Base-by-base conservation (phyloP, 1,140 invertebrate species). In the Bradysia coprophila region DNA sequence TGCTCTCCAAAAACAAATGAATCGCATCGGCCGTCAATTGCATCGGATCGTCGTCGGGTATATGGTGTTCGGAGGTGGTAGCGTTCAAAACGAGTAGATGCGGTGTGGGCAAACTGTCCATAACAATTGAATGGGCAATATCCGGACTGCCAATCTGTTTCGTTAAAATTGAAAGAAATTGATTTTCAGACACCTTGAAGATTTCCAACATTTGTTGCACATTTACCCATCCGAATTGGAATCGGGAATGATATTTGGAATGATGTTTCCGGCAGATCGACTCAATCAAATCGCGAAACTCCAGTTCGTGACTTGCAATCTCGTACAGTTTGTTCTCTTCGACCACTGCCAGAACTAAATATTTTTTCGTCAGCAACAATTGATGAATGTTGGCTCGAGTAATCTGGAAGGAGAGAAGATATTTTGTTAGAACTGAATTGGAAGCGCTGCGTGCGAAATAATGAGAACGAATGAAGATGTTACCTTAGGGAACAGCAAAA, bases 211-310 rank as follows among this genome's bases (percentile, higher is more conserved):
- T n/a, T n/a, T n/a, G n/a, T n/a, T n/a, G n/a, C n/a, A n/a, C n/a
- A n/a, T n/a, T 51, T 32, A 59, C 57, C 89, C 89, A 95, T 21
- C 89, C 89, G 70, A 95, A 95, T 58, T 93, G 85, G 57, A 93
- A 92, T 52, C 75, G 58, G 36, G 78, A 71, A 51, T 90, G 84
- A 54, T 86, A 83, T 45, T 80, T 77, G 44, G 77, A 68, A 44
- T 79, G 69, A 61, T 83, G 78, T 42, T 71, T 76, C 46, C 75
- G 65, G 42, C 90, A 86, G 39, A 91, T 71, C 18, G 75, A 73
- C 61, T 92, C 80, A 5, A 92, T 69, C 76, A 88, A 85, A 53
- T 88, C 78, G 51, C 74, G 69, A 57, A 90, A 91, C 57, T 85
- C 78, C 48, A 75, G 54, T 73, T 90, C 88, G 51, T 86, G 77